phyloP scores from a whole-genome alignment of 1,140 invertebrate genomes.

The Drosophila subpulchrella region DNA sequence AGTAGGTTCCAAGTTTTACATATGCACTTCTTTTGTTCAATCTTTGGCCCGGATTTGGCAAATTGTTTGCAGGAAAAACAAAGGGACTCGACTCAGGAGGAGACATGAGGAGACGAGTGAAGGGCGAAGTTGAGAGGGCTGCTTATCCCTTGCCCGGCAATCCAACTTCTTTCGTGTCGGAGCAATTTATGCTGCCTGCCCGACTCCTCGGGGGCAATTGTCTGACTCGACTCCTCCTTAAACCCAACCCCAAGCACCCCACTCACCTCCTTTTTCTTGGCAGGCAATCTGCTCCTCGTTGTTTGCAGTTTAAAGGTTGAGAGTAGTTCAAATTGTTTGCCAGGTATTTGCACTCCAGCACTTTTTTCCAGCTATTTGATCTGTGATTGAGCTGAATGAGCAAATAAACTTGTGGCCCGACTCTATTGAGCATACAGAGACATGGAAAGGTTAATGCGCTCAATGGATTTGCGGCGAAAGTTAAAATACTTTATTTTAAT shows the following conservation, averaged over 20 bases:
- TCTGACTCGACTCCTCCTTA: conserved; percentile 41
- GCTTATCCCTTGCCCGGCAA: conserved; percentile 55
- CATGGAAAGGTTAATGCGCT: conserved; percentile 44
- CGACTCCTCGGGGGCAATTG: conserved; percentile 58
- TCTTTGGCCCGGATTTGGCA: conserved; percentile 64
- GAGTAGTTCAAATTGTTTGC: conserved; percentile 79
- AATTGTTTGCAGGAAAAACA: conserved; percentile 74
- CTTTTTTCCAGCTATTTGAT: conserved; percentile 76
- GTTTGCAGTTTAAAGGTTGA: conserved; percentile 71
- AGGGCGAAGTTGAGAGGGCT: conserved; percentile 20
- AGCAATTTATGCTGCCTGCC: conserved; percentile 73
- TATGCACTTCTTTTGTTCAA: conserved; percentile 69
- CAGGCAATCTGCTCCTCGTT: conserved; percentile 42
- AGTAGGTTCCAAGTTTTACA: conserved; percentile 54
- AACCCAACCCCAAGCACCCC: background rate
- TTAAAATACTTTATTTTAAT: conserved; percentile 33
- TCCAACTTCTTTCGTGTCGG: conserved; percentile 46
- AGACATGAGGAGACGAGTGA: conserved; percentile 14
- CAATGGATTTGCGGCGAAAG: conserved; percentile 39
- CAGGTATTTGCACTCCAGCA: conserved; percentile 71
- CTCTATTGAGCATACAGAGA: conserved; percentile 25
- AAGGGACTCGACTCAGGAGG: conserved; percentile 32
- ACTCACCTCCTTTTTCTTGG: conserved; percentile 2
- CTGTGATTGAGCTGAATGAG: conserved; percentile 81
- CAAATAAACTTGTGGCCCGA: conserved; percentile 75